A percentile compares a stretch with the other conserved stretches of the same genome.
Conservation (phyloP, 1,140 invertebrate species). For the Danaus plexippus region DNA sequence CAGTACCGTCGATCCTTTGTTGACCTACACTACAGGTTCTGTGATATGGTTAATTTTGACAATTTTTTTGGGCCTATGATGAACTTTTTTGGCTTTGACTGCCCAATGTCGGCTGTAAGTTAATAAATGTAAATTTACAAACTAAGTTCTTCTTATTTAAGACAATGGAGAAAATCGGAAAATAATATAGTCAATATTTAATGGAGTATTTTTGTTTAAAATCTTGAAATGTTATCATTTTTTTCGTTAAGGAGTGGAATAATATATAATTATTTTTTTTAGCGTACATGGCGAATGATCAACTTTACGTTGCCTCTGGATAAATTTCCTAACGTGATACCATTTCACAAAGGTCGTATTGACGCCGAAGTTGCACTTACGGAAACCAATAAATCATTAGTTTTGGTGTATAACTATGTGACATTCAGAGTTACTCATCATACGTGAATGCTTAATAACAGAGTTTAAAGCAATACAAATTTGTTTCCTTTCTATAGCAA, state of each 20-base stretch:
- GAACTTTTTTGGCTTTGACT: constrained; percentile 15
- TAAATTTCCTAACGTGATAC: constrained; percentile 29
- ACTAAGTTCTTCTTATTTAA: too few species aligned
- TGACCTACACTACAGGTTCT: constrained; percentile 27
- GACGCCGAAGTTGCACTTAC: constrained; percentile 3
- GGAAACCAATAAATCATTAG: constrained; percentile 8
- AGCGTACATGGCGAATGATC: constrained; percentile 20
- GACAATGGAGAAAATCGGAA: too few species aligned
- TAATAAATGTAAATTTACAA: background rate
- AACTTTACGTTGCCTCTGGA: constrained; percentile 29
- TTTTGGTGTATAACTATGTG: constrained; percentile 8
- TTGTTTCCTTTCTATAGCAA: too few species aligned
- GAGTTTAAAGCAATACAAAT: too few species aligned
- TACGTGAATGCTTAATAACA: too few species aligned
- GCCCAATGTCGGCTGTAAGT: constrained; percentile 30
- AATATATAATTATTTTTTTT: constrained; percentile 1
- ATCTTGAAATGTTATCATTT: too few species aligned
- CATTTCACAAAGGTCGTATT: constrained; percentile 27
- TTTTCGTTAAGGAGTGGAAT: constrained; percentile 2
- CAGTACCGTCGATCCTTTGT: constrained; percentile 36
- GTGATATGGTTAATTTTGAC: constrained; percentile 25
- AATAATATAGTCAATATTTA: too few species aligned
- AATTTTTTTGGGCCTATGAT: constrained; percentile 9
- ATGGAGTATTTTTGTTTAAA: too few species aligned
- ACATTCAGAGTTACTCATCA: constrained; percentile 1